A percentile compares a stretch with the other conserved stretches of the same genome.
phyloP scores from a whole-genome alignment of 2,113 vertebrate genomes.

The Salvator merianae region DNA sequence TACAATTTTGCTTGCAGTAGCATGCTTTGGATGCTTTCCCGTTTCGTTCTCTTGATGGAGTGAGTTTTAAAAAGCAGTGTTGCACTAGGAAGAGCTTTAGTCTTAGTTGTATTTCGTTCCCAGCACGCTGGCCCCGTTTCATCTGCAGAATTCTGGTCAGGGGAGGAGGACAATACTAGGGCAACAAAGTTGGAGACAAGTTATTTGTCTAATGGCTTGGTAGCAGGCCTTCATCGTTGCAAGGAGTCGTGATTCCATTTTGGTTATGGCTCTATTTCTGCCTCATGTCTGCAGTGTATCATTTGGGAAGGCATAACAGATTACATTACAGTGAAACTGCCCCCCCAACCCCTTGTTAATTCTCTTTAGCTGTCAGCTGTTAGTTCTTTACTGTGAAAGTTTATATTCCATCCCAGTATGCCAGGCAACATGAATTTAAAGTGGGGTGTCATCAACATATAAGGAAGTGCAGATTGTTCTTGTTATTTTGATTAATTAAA shows the following conservation, averaged over 20 bases:
- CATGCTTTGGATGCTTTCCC: background rate
- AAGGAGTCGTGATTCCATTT: background rate
- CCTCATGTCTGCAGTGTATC: conserved; percentile 26
- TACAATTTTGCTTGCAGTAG: conserved; percentile 34
- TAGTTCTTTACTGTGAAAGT: conserved; percentile 24
- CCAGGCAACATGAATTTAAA: background rate
- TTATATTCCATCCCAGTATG: background rate
- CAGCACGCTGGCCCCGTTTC: background rate
- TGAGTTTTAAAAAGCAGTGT: background rate
- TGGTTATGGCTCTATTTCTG: conserved; percentile 23
- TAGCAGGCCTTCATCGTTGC: background rate
- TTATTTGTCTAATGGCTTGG: background rate
- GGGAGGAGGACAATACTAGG: conserved; percentile 22
- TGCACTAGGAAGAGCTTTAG: conserved; percentile 18
- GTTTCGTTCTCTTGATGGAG: conserved; percentile 21
- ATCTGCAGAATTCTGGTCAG: background rate
- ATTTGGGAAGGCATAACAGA: conserved; percentile 15
- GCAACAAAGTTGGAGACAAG: background rate
- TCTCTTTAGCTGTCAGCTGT: conserved; percentile 13
- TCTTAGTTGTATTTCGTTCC: background rate
- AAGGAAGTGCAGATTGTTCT: background rate
- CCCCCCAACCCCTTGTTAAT: background rate
- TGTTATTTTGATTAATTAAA: background rate
- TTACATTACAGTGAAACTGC: conserved; percentile 42
- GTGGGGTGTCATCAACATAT: background rate